A percentile compares a stretch with the other conserved stretches of the same genome.
Conservation (phyloP, 2,888 invertebrate genomes). For the Coleophora deauratella region DNA sequence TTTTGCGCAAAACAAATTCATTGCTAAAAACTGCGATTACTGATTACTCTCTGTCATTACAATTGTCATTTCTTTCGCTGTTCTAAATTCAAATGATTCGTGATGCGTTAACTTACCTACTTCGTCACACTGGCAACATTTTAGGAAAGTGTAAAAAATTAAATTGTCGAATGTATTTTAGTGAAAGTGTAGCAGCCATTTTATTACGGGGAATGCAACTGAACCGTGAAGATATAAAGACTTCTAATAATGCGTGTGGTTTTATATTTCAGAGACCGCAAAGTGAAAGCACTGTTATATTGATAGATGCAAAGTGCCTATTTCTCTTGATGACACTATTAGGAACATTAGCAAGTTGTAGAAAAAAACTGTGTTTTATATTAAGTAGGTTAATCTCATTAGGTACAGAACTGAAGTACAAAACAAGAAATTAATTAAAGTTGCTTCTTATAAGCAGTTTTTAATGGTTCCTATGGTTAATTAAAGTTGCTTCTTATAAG, state of each 20-base stretch:
- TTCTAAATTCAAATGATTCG: slow-evolving; percentile 9
- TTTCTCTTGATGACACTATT: too few relatives aligned
- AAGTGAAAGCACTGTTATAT: slow-evolving; percentile 35
- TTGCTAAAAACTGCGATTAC: too few relatives aligned
- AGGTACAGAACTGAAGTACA: too few relatives aligned
- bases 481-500: too few relatives aligned
- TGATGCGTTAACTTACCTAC: slow-evolving; percentile 8
- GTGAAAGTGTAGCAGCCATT: slow-evolving; percentile 31
- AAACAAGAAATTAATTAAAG: too few relatives aligned
- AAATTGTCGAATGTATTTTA: slow-evolving; percentile 19
- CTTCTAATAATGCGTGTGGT: slow-evolving; percentile 38
- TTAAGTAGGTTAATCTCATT: too few relatives aligned
- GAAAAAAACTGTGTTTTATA: too few relatives aligned
- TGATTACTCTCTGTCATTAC: not conserved
- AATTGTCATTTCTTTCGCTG: slow-evolving; percentile 6
- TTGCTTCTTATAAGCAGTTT: too few relatives aligned
- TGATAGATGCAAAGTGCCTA: too few relatives aligned
- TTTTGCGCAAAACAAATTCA: too few relatives aligned
- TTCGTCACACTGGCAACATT: slow-evolving; percentile 10
- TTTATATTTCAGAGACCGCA: slow-evolving; percentile 46
- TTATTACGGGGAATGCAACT: slow-evolving; percentile 29
- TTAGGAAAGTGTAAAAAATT: slow-evolving; percentile 21
- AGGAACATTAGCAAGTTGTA: too few relatives aligned
- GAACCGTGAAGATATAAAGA: slow-evolving; percentile 40
- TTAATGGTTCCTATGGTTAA: too few relatives aligned